A percentile compares a stretch with the other conserved stretches of the same genome.
phyloP scores from a whole-genome alignment of 2,888 invertebrate genomes.

The Melipona beecheii region DNA sequence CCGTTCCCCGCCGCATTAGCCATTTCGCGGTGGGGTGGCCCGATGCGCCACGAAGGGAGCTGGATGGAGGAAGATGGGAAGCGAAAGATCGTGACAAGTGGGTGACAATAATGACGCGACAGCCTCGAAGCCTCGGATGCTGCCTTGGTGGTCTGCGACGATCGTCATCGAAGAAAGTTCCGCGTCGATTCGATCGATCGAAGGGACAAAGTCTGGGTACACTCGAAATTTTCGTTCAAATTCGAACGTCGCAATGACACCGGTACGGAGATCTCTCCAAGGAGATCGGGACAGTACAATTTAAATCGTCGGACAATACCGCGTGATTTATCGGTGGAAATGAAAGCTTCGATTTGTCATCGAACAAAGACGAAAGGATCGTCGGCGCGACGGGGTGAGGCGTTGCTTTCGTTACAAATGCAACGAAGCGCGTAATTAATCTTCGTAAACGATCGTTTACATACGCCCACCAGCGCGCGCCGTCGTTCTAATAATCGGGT shows the following conservation, averaged over 20 bases:
- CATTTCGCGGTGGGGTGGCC: conserved; percentile 70
- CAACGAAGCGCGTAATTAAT: conserved; percentile 55
- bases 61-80: conserved; percentile 62
- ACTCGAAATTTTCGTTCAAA: too few relatives aligned
- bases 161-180: not conserved
- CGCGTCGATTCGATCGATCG: not conserved
- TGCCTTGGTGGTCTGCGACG: conserved; percentile 30
- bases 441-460: conserved; percentile 65
- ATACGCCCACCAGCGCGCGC: conserved; percentile 42
- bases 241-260: not conserved
- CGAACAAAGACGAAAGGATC: conserved; percentile 46
- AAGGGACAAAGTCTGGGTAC: not conserved
- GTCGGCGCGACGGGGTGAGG: conserved; percentile 19
- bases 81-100: conserved; percentile 71
- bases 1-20: conserved; percentile 77
- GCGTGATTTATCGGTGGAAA: conserved; percentile 5
- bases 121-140: conserved; percentile 14
- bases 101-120: conserved; percentile 74
- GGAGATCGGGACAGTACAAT: not conserved
- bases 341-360: conserved; percentile 53
- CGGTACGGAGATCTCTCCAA: too few relatives aligned
- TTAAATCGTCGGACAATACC: not conserved
- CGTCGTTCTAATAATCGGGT: conserved; percentile 53
- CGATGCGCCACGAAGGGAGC: conserved; percentile 41
- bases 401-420: conserved; percentile 25